phyloP scores from a whole-genome alignment of 2,113 vertebrate species.

The Callospermophilus lateralis region DNA sequence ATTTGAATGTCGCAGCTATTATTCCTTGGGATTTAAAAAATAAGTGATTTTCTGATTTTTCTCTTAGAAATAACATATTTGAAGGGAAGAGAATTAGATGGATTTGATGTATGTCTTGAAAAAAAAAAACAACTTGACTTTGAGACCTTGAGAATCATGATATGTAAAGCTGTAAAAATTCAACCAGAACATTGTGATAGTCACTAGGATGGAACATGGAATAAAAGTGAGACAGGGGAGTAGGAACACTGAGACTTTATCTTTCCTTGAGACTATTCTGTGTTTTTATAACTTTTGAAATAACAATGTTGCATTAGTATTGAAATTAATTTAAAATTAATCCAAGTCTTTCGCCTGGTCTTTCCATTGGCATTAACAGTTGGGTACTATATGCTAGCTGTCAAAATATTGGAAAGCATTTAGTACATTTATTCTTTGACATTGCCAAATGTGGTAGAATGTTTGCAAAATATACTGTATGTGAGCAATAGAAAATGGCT shows the following conservation, averaged over 20 bases:
- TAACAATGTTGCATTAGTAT: background rate
- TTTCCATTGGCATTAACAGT: conserved; percentile 67
- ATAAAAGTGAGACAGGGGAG: accelerated
- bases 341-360: conserved; percentile 40
- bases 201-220: background rate
- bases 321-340: conserved; percentile 64
- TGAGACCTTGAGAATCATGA: background rate
- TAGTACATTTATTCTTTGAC: conserved; percentile 49
- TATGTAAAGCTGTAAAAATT: background rate
- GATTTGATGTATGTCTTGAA: background rate
- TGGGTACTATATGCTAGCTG: conserved; percentile 73
- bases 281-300: background rate
- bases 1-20: background rate
- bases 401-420: conserved; percentile 78
- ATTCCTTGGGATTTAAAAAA: background rate
- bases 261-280: background rate
- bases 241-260: background rate
- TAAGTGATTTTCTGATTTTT: background rate
- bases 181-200: background rate
- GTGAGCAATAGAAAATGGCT: conserved; percentile 58
- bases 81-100: background rate
- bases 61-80: background rate
- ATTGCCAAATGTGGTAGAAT: conserved; percentile 66
- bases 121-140: background rate
- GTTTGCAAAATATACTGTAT: conserved; percentile 69